Evolutionary conservation across 2,797 vertebrate genomes (phyloP).

Genomic region (Tenualosa ilisha): DNA sequence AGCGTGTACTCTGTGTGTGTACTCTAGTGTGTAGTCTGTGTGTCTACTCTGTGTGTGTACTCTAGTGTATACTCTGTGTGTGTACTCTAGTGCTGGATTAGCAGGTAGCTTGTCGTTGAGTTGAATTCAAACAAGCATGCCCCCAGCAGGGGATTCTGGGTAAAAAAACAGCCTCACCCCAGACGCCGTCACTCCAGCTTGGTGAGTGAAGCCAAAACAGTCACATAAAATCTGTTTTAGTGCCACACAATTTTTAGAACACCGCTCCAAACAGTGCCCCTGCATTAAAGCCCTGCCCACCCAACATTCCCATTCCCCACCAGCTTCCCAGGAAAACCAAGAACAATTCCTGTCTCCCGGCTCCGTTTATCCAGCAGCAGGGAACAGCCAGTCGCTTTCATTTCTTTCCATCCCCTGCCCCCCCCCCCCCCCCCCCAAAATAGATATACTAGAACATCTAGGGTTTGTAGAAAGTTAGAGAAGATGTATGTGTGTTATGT

Average conservation of each 20-base stretch:
- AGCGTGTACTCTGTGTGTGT: too few relatives aligned
- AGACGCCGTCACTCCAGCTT: background rate
- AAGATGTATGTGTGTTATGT: too few relatives aligned
- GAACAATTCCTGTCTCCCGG: background rate
- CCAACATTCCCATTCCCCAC: background rate
- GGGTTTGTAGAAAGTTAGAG: background rate
- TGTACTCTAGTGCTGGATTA: background rate
- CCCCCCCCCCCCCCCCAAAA: background rate
- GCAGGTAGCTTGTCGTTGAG: background rate
- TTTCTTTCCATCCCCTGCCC: slow-evolving; percentile 23
- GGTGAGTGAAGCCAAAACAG: background rate
- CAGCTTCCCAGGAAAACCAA: background rate
- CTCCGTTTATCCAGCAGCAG: background rate
- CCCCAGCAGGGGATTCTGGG: background rate
- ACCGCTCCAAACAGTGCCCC: background rate
- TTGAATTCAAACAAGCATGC: background rate
- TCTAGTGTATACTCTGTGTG: background rate
- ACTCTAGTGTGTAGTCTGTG: too few relatives aligned
- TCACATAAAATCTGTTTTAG: background rate
- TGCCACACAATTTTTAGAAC: background rate
- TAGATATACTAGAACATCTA: background rate
- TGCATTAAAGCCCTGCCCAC: background rate
- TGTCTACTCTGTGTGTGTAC: too few relatives aligned
- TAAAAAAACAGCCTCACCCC: background rate
- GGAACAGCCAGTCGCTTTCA: background rate